phyloP scores from a whole-genome alignment of 2,888 invertebrate genomes.

The Hybos culiciformis region DNA sequence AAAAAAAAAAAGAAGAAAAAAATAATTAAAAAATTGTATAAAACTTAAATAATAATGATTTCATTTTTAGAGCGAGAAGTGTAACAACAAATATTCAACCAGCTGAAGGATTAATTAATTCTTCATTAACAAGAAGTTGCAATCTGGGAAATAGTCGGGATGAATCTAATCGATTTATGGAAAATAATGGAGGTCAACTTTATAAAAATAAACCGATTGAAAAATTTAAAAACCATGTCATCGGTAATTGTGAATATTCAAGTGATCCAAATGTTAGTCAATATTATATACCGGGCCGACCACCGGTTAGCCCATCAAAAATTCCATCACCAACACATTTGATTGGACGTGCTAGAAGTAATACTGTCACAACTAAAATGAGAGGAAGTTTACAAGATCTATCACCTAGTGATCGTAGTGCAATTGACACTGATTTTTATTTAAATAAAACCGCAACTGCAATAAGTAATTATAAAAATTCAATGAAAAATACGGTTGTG shows the following conservation, averaged over 20 bases:
- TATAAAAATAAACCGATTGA: neutral
- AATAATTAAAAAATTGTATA: too few relatives aligned
- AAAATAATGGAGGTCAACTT: neutral
- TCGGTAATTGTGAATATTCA: neutral
- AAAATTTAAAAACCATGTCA: too few relatives aligned
- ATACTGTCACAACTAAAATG: constrained; percentile 27
- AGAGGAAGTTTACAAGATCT: constrained; percentile 25
- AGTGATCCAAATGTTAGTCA: too few relatives aligned
- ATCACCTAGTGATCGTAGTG: constrained; percentile 18
- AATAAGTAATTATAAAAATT: constrained; percentile 30
- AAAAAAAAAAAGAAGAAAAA: too few relatives aligned
- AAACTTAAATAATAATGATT: too few relatives aligned
- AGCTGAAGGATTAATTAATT: too few relatives aligned
- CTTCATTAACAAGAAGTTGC: too few relatives aligned
- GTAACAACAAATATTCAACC: too few relatives aligned
- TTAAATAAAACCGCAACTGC: constrained; percentile 40
- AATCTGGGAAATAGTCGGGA: neutral
- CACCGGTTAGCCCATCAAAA: constrained; percentile 47
- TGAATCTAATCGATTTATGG: neutral
- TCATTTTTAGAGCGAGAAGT: too few relatives aligned
- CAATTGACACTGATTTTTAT: constrained; percentile 40
- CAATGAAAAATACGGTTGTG: constrained; percentile 31
- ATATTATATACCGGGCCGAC: constrained; percentile 16
- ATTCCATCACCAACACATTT: constrained; percentile 68
- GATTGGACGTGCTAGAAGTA: constrained; percentile 38